These are phyloP conservation scores for Drosophila helvetica DNA, from an alignment of 2,888 invertebrate genomes.

Conservation along the genomic window DNA sequence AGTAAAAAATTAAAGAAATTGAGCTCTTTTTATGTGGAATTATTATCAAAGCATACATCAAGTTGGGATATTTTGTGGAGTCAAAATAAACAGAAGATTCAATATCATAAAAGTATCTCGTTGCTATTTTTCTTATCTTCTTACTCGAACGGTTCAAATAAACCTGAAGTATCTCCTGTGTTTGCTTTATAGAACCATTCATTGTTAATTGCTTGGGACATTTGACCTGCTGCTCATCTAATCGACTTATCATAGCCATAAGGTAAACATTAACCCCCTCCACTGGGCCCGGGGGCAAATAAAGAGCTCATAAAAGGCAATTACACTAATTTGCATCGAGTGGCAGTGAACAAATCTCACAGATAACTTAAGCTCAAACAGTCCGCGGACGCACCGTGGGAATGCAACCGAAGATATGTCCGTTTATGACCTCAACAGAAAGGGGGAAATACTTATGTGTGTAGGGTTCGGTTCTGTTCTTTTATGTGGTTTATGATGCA, in stretches of 20 bases:
- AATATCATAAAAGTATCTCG: too few relatives aligned
- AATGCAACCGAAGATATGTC: conserved; percentile 48
- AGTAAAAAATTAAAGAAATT: too few relatives aligned
- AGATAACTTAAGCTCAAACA: conserved; percentile 36
- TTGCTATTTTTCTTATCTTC: too few relatives aligned
- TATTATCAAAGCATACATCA: too few relatives aligned
- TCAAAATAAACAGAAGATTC: too few relatives aligned
- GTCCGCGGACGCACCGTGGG: conserved; percentile 53
- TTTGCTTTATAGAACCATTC: background rate
- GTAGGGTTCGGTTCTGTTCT: conserved; percentile 20
- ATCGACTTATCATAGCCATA: conserved; percentile 16
- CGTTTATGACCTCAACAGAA: conserved; percentile 14
- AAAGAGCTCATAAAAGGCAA: conserved; percentile 56
- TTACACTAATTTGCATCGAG: conserved; percentile 67
- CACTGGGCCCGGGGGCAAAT: conserved; percentile 7
- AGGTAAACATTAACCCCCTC: conserved; percentile 4
- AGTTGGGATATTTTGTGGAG: too few relatives aligned
- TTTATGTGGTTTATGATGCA: conserved; percentile 41
- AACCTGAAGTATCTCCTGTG: background rate
- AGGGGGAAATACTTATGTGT: background rate
- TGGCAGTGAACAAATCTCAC: conserved; percentile 46
- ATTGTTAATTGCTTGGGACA: background rate
- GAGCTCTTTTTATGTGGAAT: too few relatives aligned
- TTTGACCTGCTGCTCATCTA: background rate
- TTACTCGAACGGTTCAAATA: too few relatives aligned